Base-by-base conservation (phyloP, 2,113 vertebrate species). In the Paraplagusia blochii region DNA sequence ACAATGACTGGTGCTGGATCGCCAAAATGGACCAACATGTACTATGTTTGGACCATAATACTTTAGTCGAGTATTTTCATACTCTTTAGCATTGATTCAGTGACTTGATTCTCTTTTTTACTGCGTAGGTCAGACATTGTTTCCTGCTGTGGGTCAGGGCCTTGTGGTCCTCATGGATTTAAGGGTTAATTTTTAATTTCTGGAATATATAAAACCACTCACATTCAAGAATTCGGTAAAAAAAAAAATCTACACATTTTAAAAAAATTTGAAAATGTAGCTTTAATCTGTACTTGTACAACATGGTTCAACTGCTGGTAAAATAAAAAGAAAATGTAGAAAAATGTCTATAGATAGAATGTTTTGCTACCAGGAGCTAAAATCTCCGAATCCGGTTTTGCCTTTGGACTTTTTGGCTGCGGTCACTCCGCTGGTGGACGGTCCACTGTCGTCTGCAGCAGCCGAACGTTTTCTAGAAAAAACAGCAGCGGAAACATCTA, bases 301-400 rank as follows among this genome's bases (percentile, higher is more conserved):
- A 33, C 11, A 55, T 2, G 6, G 4, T 3, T 34, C 44, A 1
- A 54, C 14, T 2, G 16, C 19, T 9, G 8, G 60, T 8, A 67
- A 29, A 63, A 8, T 29, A 29, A 15, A 58, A 1, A 47, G 1
- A 66, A 3, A 65, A 13, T 12, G 55, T 1, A 38, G 35, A 33
- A 16, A 14, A 7, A 0, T 1, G 40, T 44, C 16, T 14, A 35
- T 29, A 13, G 9, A 29, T 9, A 15, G 9, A 7, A 33, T 46
- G 4, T 13, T 5, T 11, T 40, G 63, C 91, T 94, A 99, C 97
- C 97, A 99, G 47, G 94, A 95, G 85, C 95, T 99, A 85, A 99
- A 99, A 84, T 99, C 93, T 56, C 93, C 92, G 0, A 97, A 95
- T 58, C 89, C 86, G 0, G 73, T 69, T 59, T 87, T 92, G 40